A percentile compares a stretch with the other conserved stretches of the same genome.
phyloP scores from a whole-genome alignment of 2,888 invertebrate genomes.

The Morinoia aosen region DNA sequence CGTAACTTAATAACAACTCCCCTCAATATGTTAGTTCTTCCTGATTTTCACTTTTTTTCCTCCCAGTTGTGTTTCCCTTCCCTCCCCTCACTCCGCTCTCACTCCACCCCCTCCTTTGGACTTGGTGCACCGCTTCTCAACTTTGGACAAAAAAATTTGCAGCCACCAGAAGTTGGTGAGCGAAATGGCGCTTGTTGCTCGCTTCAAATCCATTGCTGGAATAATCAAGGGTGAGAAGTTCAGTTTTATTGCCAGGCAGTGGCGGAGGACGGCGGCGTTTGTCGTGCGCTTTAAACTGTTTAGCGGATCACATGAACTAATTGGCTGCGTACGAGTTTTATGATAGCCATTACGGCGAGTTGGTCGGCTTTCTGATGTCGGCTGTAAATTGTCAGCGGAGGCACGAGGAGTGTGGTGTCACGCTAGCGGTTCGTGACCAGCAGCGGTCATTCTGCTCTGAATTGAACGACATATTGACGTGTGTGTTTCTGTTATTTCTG shows the following conservation, averaged over 20 bases:
- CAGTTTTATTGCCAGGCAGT: background rate
- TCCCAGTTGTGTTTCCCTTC: background rate
- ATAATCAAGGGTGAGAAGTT: background rate
- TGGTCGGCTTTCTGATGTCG: background rate
- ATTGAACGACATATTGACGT: too few species aligned
- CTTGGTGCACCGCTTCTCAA: background rate
- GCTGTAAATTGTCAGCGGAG: background rate
- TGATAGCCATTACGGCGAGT: background rate
- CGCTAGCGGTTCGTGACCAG: background rate
- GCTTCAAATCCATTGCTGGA: constrained; percentile 29
- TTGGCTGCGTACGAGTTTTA: background rate
- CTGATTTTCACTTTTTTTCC: background rate
- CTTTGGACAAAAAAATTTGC: constrained; percentile 5
- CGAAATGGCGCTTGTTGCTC: constrained; percentile 7
- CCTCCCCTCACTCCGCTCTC: background rate
- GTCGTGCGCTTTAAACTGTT: constrained; percentile 21
- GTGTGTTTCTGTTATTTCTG: too few species aligned
- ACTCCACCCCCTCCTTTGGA: background rate
- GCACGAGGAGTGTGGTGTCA: background rate
- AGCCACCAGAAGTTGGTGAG: background rate
- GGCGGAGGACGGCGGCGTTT: background rate
- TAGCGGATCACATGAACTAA: constrained; percentile 6
- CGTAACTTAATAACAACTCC: background rate
- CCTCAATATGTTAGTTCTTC: background rate
- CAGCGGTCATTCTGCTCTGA: background rate